Evolutionary conservation across 2,797 vertebrate species (phyloP).

Genomic region (Mus minutoides): DNA sequence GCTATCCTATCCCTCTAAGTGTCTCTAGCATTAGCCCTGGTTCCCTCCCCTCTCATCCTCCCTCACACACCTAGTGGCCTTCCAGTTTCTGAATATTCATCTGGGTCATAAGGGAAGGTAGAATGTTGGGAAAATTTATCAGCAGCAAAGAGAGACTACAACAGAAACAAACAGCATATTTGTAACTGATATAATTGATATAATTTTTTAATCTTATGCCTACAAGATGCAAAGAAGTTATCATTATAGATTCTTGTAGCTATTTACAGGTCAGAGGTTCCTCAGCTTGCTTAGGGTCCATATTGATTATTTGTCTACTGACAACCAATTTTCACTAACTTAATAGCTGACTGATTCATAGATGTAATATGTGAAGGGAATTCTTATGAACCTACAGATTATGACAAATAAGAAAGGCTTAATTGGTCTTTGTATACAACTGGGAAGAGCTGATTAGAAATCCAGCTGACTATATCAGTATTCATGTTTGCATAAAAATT

Average conservation of each 20-base stretch:
- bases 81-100: background rate
- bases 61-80: too few relatives aligned
- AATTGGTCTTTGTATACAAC: background rate
- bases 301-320: slow-evolving; percentile 11
- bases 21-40: too few relatives aligned
- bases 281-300: background rate
- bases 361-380: background rate
- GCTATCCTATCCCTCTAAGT: rapidly evolving
- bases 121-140: background rate
- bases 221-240: background rate
- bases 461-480: background rate
- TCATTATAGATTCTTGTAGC: background rate
- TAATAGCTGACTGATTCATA: background rate
- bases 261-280: background rate
- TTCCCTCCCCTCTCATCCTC: rapidly evolving
- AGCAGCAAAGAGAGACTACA: background rate
- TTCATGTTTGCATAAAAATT: background rate
- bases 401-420: background rate
- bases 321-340: background rate
- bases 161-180: background rate
- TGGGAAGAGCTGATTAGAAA: background rate
- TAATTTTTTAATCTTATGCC: background rate
- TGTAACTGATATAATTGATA: background rate
- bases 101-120: background rate
- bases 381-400: background rate